These are phyloP conservation scores for Rhinoraja longicauda DNA, from an alignment of 2,797 vertebrate genomes.

Conservation along the genomic window DNA sequence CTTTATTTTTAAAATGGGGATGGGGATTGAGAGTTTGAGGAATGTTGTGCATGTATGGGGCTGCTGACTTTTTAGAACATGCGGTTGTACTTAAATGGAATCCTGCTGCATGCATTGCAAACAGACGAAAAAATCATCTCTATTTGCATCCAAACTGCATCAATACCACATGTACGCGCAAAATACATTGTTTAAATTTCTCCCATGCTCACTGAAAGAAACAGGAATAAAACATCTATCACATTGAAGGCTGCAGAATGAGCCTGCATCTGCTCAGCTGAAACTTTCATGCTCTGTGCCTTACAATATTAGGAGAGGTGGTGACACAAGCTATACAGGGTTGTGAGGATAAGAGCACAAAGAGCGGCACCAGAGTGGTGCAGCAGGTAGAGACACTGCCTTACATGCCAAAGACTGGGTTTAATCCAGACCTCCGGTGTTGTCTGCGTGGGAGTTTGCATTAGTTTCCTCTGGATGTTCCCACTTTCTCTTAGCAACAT, in stretches of 20 bases:
- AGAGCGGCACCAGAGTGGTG: no score
- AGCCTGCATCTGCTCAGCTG: not conserved
- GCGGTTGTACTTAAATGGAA: conserved; percentile 3
- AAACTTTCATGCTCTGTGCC: no score
- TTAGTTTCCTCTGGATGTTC: no score
- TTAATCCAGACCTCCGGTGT: no score
- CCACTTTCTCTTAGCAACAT: no score
- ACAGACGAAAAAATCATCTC: not conserved
- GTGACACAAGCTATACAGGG: not conserved
- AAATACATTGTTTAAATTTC: not conserved
- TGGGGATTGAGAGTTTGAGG: not conserved
- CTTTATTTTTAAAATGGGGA: not conserved
- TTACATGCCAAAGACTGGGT: no score
- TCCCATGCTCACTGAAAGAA: not conserved
- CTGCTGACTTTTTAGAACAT: not conserved
- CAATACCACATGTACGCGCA: not conserved
- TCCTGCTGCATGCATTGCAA: not conserved
- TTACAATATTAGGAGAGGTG: not conserved
- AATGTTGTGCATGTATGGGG: not conserved
- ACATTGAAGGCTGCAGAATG: not conserved
- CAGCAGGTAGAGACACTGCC: no score
- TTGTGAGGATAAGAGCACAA: not conserved
- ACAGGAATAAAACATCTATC: not conserved
- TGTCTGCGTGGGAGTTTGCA: no score
- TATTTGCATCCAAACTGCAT: not conserved